These are phyloP conservation scores for Drosophila anomelani DNA, from an alignment of 2,888 invertebrate genomes.

Conservation along the genomic window DNA sequence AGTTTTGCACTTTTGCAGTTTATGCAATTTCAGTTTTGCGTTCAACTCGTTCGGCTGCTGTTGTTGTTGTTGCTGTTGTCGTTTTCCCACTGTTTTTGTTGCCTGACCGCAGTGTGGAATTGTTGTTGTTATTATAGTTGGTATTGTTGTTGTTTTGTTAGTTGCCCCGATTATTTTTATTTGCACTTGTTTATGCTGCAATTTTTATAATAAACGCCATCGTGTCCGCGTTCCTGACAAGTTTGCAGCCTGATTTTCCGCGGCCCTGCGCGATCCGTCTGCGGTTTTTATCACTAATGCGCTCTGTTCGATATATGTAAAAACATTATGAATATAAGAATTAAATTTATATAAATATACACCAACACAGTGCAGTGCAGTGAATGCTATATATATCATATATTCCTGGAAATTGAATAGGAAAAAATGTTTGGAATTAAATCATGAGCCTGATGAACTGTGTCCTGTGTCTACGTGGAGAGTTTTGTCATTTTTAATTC, in stretches of 20 bases:
- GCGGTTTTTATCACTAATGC: conserved; percentile 50
- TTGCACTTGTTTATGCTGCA: conserved; percentile 54
- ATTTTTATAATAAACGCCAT: conserved; percentile 53
- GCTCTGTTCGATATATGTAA: conserved; percentile 32
- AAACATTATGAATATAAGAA: conserved; percentile 37
- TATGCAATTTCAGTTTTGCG: conserved; percentile 43
- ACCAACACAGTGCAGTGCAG: not conserved
- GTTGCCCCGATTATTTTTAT: conserved; percentile 43
- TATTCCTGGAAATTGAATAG: no score
- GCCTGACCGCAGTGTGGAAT: conserved; percentile 34
- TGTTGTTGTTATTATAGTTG: conserved; percentile 28
- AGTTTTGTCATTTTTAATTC: not conserved
- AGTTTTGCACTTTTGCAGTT: conserved; percentile 50
- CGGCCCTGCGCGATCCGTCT: conserved; percentile 39
- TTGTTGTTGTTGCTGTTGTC: conserved; percentile 1
- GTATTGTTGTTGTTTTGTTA: conserved; percentile 39
- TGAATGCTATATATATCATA: not conserved
- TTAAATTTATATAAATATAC: conserved; percentile 13
- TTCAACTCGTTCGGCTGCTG: not conserved
- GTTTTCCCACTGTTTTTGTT: conserved; percentile 8
- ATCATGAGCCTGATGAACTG: conserved; percentile 19
- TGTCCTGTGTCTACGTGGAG: not conserved
- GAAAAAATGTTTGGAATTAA: conserved; percentile 5
- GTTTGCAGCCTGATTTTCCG: conserved; percentile 13
- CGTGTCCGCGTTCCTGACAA: conserved; percentile 21